Evolutionary conservation across 2,888 invertebrate species (phyloP), one percentile per base, ranked within the genome.

Genomic region (Thera obeliscata): DNA sequence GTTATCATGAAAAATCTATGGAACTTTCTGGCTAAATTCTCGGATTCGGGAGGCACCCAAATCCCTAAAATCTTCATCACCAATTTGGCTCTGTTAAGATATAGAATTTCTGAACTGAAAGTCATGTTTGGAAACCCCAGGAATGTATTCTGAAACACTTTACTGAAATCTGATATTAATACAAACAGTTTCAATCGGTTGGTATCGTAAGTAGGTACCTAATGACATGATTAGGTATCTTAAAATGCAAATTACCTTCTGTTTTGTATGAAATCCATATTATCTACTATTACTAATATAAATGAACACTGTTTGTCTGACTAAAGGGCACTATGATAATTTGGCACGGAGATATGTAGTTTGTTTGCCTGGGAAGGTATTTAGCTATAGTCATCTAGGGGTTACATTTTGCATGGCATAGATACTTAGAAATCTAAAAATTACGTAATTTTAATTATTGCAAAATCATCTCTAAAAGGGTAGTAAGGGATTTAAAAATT

Each of bases 41-140:
- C 90, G 3, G 84, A 69, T 6, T 75, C 64, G 0, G 71, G 64
- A 0, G 88, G 88, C 3, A 89, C 75, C 93, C 93, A 93, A 7
- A 93, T 87, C 0, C 92, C 93, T n/a, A 93, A 74, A 73, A 79
- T 74, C 63, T 76, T 87, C 91, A 93, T 90, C 0, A 92, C 87
- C 46, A 86, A 83, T 78, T 87, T 90, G 0, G 92, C 89, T 70
- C 90, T 82, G 60, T 85, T 84, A 11, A 93, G 71, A 76, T 85
- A 93, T 8, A 93, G 74, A 67, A 88, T 82, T 75, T 87, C 87
- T 0, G 83, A 70, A 62, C 63, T 61, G 3, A 73, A 68, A 58
- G 63, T 9, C 77, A 77, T 77, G 33, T 59, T 64, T 66, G 52
- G 11, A 41, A 33, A 11, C 33, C 5, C 9, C 11, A 6, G 43